Conservation (phyloP, 1,140 invertebrate species). For the Solen grandis region DNA sequence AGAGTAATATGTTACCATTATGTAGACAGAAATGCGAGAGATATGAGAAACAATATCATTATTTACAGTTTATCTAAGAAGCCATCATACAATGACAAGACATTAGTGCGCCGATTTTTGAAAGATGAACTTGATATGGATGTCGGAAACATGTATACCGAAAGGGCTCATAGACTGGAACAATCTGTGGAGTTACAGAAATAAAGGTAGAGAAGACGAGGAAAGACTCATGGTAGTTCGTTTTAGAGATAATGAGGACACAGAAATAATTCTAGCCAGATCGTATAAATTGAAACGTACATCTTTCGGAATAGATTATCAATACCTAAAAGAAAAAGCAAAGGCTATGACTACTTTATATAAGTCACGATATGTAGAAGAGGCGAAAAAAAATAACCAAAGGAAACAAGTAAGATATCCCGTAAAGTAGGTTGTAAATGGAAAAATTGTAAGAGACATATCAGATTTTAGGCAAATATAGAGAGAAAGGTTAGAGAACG, state of each 20-base stretch:
- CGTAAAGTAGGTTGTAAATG: too few relatives aligned
- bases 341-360: neutral
- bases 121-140: too few relatives aligned
- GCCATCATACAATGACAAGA: too few relatives aligned
- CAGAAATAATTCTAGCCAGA: slow-evolving; percentile 3
- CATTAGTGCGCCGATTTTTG: neutral
- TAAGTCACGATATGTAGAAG: neutral
- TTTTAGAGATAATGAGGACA: neutral
- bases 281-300: neutral
- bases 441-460: too few relatives aligned
- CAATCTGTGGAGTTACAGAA: too few relatives aligned
- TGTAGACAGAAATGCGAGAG: too few relatives aligned
- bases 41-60: too few relatives aligned
- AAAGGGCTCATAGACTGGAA: neutral
- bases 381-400: neutral
- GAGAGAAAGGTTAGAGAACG: neutral
- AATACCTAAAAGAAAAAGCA: neutral
- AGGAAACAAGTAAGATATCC: neutral
- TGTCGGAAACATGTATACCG: too few relatives aligned
- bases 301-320: neutral
- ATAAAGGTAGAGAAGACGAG: neutral
- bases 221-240: neutral
- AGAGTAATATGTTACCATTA: too few relatives aligned
- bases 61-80: too few relatives aligned
- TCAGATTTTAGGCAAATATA: neutral